Evolutionary conservation across 2,113 vertebrate species (phyloP), one percentile per base, ranked within the genome.

Genomic region (Oreocharis arfaki): DNA sequence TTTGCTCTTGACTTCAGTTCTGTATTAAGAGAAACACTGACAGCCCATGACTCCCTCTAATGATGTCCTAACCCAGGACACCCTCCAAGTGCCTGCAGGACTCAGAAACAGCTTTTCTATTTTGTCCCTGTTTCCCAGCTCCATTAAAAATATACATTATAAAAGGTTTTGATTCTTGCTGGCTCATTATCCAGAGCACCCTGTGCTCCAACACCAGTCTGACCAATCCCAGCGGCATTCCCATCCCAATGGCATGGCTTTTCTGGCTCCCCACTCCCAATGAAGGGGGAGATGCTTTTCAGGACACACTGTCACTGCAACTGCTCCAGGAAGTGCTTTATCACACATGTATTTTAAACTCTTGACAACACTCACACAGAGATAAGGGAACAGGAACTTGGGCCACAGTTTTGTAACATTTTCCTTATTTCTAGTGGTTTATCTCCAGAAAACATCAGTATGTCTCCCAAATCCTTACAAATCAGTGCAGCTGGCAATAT

Each of bases 211-310:
- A 3, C 26, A 57, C 13, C 12, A 2, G 11, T 18, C 27, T 49
- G 59, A 52, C 20, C 3, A 1, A 0, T 3, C 19, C 50, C 1
- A 1, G 27, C 4, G 39, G 30, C 46, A 57, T 3, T 78, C 41
- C 55, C 16, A 4, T 11, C 21, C 46, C 1, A 0, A 16, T 5
- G 33, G 33, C 57, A 61, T 0, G 0, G 55, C 28, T 55, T 24
- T 69, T 49, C 67, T 16, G n/a, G 60, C 37, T 91, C 42, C 28
- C 37, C 16, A 8, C 15, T 47, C n/a, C 30, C 0, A 0, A 3
- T 8, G 37, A 39, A 74, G 13, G 20, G 0, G 1, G n/a, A 84
- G 88, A 83, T 64, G 71, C 39, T 86, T 61, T 67, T 69, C 71
- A 57, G 71, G 68, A 80, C 20, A 59, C 46, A 59, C 16, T 16